These are phyloP conservation scores for Penaeus chinensis DNA, from an alignment of 1,140 invertebrate genomes.

Conservation along the genomic window DNA sequence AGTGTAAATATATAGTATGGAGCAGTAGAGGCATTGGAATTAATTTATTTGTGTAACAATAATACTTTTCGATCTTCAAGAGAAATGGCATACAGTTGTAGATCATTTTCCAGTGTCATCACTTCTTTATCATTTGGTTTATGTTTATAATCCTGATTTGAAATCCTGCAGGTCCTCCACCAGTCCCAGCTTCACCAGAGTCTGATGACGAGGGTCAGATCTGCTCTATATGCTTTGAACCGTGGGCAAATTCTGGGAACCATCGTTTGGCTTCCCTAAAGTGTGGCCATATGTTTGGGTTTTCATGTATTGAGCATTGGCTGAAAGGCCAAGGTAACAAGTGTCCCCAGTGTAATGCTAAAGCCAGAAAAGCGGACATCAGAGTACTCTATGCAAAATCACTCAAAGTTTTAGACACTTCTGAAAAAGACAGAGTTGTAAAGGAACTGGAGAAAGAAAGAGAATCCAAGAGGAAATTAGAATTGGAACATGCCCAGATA, in stretches of 20 bases:
- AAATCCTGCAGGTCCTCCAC: neutral
- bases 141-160: neutral
- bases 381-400: constrained; percentile 78
- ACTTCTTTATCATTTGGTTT: neutral
- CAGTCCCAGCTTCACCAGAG: neutral
- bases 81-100: too few species aligned
- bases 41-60: too few species aligned
- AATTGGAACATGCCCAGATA: constrained; percentile 69
- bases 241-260: constrained; percentile 85
- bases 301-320: constrained; percentile 86
- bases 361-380: constrained; percentile 80
- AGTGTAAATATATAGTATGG: too few species aligned
- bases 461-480: constrained; percentile 68
- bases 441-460: constrained; percentile 71
- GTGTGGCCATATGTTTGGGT: constrained; percentile 92
- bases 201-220: constrained; percentile 74
- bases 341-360: constrained; percentile 90
- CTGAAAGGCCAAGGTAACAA: constrained; percentile 68
- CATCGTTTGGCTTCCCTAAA: constrained; percentile 85
- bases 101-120: neutral
- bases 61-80: too few species aligned
- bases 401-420: constrained; percentile 76
- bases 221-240: constrained; percentile 89
- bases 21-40: too few species aligned
- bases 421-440: constrained; percentile 74